Conservation (phyloP, 2,797 vertebrate species). For the Fistularia tabacaria region DNA sequence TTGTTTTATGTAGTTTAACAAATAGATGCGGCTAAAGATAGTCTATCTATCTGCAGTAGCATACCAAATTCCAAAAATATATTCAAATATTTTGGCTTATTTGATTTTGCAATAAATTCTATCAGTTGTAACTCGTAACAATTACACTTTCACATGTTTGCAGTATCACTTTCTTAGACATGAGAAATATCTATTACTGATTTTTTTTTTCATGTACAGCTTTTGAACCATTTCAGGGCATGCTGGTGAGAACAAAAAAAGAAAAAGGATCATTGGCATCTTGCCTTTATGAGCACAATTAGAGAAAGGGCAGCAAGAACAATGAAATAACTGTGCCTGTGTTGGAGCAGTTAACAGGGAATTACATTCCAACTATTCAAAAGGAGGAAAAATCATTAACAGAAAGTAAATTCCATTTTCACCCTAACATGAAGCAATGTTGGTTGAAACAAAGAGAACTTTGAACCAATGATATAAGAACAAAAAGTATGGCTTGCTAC, state of each 20-base stretch:
- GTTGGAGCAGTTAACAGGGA: slow-evolving; percentile 60
- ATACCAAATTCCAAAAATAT: no score
- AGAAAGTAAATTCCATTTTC: slow-evolving; percentile 38
- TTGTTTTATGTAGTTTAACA: background rate
- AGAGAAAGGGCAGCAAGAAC: slow-evolving; percentile 59
- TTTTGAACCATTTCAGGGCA: slow-evolving; percentile 60
- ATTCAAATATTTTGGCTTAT: background rate
- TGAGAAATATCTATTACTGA: slow-evolving; percentile 33
- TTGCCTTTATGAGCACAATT: slow-evolving; percentile 63
- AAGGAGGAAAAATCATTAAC: slow-evolving; percentile 73
- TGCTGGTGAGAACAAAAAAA: slow-evolving; percentile 44
- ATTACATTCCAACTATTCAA: slow-evolving; percentile 71
- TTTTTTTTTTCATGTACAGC: slow-evolving; percentile 46
- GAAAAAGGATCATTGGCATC: slow-evolving; percentile 60
- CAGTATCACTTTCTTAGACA: slow-evolving; percentile 7
- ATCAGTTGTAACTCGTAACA: background rate
- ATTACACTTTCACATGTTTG: slow-evolving; percentile 5
- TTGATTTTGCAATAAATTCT: background rate
- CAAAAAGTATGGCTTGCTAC: slow-evolving; percentile 37
- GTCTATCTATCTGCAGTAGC: no score
- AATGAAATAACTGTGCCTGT: slow-evolving; percentile 72
- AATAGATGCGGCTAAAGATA: background rate
- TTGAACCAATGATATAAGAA: slow-evolving; percentile 59
- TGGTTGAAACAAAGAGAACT: slow-evolving; percentile 64
- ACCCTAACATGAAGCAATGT: slow-evolving; percentile 53